Evolutionary conservation across 2,797 vertebrate species (phyloP).

Genomic region (Ataeniobius toweri): DNA sequence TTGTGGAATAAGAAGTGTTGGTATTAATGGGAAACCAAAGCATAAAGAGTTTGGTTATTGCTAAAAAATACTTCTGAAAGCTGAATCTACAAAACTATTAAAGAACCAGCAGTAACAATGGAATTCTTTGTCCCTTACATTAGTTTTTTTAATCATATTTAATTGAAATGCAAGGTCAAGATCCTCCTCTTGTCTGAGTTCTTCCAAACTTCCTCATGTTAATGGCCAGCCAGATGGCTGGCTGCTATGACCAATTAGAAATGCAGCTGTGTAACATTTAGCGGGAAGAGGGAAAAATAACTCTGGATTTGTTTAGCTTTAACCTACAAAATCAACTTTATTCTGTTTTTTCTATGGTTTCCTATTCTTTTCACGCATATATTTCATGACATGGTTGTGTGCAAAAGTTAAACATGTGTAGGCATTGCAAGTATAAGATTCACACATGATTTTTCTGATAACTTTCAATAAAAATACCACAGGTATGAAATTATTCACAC

Average conservation of each 20-base stretch:
- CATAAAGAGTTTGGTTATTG: background rate
- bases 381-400: background rate
- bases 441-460: background rate
- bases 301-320: slow-evolving; percentile 33
- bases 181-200: slow-evolving; percentile 26
- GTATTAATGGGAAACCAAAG: background rate
- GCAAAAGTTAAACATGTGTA: slow-evolving; percentile 20
- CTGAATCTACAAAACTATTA: no score
- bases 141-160: slow-evolving; percentile 1
- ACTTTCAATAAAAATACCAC: background rate
- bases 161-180: slow-evolving; percentile 25
- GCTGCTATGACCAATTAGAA: slow-evolving; percentile 54
- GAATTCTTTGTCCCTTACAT: background rate
- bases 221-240: slow-evolving; percentile 27
- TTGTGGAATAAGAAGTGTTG: background rate
- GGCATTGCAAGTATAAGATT: background rate
- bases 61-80: background rate
- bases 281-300: slow-evolving; percentile 54
- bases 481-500: background rate
- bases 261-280: slow-evolving; percentile 61
- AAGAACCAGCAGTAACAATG: background rate
- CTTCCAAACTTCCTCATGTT: slow-evolving; percentile 27
- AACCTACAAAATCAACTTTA: slow-evolving; percentile 16
- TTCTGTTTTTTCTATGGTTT: background rate
- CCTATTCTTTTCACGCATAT: slow-evolving; percentile 4